Percentiles rank a stretch among this genome's conserved stretches.
phyloP scores from a whole-genome alignment of 1,140 invertebrate genomes.

The Choristoneura fumiferana region DNA sequence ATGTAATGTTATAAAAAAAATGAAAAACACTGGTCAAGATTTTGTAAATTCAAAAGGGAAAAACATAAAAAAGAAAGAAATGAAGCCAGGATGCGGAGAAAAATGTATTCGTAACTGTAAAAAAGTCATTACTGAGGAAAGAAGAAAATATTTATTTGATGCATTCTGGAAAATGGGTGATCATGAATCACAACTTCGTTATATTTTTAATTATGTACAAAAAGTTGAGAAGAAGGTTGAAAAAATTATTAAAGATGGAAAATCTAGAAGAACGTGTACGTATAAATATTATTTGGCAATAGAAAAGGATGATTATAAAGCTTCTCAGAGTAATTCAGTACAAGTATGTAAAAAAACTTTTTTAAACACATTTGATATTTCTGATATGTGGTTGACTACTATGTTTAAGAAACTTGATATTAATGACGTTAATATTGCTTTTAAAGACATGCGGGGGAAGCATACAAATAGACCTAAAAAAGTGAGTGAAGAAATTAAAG shows the following conservation, averaged over 20 bases:
- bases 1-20: too few species aligned
- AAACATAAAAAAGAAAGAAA: too few species aligned
- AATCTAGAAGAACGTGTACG: not conserved
- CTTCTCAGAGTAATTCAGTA: not conserved
- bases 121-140: too few species aligned
- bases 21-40: too few species aligned
- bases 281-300: not conserved
- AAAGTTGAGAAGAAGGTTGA: not conserved
- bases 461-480: not conserved
- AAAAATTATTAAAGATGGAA: not conserved
- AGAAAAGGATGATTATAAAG: not conserved
- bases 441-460: not conserved
- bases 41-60: too few species aligned
- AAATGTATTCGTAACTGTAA: too few species aligned
- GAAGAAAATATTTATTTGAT: not conserved
- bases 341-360: too few species aligned
- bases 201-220: not conserved
- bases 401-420: not conserved
- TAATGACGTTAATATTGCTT: not conserved
- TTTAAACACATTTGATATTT: not conserved
- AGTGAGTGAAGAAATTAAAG: not conserved
- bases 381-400: not conserved
- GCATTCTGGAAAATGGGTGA: not conserved
- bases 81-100: too few species aligned
- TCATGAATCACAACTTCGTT: not conserved